Percentiles rank a stretch among this genome's conserved stretches.
Evolutionary conservation across 2,888 invertebrate genomes (phyloP).

Genomic region (Drosophila sordidula): DNA sequence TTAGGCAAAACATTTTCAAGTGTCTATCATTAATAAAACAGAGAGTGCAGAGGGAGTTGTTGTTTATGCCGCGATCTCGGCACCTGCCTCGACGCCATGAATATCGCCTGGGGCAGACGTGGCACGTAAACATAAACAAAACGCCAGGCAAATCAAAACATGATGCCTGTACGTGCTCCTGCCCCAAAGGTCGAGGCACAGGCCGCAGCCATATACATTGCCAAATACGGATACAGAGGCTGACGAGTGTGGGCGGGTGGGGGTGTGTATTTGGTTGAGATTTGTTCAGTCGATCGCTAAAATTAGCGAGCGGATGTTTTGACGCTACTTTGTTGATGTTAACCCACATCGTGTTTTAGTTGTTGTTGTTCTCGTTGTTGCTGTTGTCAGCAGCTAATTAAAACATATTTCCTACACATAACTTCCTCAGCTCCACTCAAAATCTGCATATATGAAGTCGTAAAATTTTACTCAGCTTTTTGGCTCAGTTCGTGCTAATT

Average conservation of each 20-base stretch:
- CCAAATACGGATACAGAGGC: conserved; percentile 1
- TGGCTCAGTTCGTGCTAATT: conserved; percentile 65
- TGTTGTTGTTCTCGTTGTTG: conserved; percentile 27
- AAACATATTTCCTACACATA: conserved; percentile 77
- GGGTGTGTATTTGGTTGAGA: conserved; percentile 16
- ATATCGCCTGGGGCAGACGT: conserved; percentile 5
- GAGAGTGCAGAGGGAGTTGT: not conserved
- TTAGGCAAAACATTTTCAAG: conserved; percentile 18
- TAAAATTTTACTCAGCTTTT: conserved; percentile 62
- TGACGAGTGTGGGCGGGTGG: not conserved
- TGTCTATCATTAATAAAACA: conserved; percentile 24
- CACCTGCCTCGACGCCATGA: conserved; percentile 52
- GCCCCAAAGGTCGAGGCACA: conserved; percentile 57
- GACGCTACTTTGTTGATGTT: conserved; percentile 70
- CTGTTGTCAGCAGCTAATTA: conserved; percentile 79
- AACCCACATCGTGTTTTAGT: conserved; percentile 66
- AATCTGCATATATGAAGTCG: conserved; percentile 71
- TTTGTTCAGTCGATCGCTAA: conserved; percentile 53
- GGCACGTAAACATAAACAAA: conserved; percentile 60
- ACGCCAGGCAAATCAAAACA: conserved; percentile 45
- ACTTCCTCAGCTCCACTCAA: conserved; percentile 67
- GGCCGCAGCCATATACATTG: not conserved
- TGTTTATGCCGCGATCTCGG: conserved; percentile 24
- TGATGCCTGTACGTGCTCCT: conserved; percentile 24
- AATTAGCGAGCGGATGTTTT: conserved; percentile 71